A percentile compares a stretch with the other conserved stretches of the same genome.
Evolutionary conservation across 2,888 invertebrate species (phyloP).

Genomic region (Linnaemya vulpina): DNA sequence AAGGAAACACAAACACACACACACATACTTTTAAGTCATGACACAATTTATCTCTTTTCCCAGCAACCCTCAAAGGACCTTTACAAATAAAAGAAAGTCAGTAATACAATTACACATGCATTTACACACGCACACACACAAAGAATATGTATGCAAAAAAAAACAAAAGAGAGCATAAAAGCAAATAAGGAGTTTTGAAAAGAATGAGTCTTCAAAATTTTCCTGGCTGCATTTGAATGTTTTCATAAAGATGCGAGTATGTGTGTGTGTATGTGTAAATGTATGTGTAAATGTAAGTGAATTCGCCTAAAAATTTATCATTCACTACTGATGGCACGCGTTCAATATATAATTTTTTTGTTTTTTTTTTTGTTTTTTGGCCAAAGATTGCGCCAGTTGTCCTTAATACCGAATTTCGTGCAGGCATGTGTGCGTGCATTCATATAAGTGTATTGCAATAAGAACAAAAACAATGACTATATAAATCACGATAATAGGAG

Average conservation of each 20-base stretch:
- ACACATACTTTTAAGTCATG: conserved; percentile 58
- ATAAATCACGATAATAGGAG: conserved; percentile 47
- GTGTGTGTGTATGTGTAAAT: background rate
- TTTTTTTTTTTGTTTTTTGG: conserved; percentile 42
- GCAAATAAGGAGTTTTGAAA: background rate
- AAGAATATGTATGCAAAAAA: conserved; percentile 30
- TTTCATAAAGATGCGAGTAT: background rate
- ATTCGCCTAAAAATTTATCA: conserved; percentile 66
- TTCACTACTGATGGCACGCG: conserved; percentile 70
- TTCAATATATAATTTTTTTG: conserved; percentile 29
- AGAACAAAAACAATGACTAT: conserved; percentile 13
- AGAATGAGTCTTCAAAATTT: conserved; percentile 38
- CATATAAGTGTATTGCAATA: conserved; percentile 8
- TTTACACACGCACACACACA: conserved; percentile 26
- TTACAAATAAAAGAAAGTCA: conserved; percentile 51
- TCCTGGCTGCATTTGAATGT: background rate
- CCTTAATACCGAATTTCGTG: conserved; percentile 24
- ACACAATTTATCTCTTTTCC: conserved; percentile 68
- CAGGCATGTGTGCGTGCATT: background rate
- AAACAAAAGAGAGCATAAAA: conserved; percentile 9
- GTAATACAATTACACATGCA: conserved; percentile 22
- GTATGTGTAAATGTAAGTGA: conserved; percentile 1
- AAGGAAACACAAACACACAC: conserved; percentile 2
- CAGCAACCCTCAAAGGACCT: conserved; percentile 67
- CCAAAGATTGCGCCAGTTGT: conserved; percentile 58